Evolutionary conservation across 2,113 vertebrate species (phyloP).

Genomic region (Pedionomus torquatus): DNA sequence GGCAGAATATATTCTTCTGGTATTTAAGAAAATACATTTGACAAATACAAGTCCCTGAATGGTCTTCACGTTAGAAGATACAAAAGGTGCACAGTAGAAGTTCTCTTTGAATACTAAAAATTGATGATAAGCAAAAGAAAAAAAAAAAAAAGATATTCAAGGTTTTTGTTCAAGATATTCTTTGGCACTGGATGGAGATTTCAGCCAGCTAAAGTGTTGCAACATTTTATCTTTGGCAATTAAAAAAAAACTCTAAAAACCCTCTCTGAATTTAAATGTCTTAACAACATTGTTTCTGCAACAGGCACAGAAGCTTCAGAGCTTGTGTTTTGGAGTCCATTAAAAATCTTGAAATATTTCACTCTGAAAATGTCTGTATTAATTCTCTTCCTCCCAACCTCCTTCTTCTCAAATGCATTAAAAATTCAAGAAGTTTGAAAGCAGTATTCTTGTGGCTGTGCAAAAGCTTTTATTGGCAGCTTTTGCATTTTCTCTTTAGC

Average conservation of each 20-base stretch:
- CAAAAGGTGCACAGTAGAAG: background rate
- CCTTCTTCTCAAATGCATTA: background rate
- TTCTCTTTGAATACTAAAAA: background rate
- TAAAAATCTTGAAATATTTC: slow-evolving; percentile 8
- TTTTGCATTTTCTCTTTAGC: slow-evolving; percentile 24
- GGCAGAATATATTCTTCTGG: background rate
- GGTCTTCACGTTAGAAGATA: background rate
- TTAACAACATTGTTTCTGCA: background rate
- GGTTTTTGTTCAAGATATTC: background rate
- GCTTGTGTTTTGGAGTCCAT: background rate
- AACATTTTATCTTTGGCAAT: background rate
- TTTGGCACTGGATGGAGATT: background rate
- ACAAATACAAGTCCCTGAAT: background rate
- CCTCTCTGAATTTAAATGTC: background rate
- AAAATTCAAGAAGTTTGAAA: slow-evolving; percentile 37
- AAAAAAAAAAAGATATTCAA: background rate
- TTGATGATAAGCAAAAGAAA: background rate
- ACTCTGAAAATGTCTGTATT: background rate
- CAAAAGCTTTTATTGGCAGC: slow-evolving; percentile 45
- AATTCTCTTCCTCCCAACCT: background rate
- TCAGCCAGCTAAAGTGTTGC: background rate
- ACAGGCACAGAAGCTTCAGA: background rate
- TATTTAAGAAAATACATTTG: background rate
- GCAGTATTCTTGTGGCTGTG: background rate
- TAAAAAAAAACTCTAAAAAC: background rate